Conservation (phyloP, 2,797 vertebrate genomes). For the Melanogrammus aeglefinus region DNA sequence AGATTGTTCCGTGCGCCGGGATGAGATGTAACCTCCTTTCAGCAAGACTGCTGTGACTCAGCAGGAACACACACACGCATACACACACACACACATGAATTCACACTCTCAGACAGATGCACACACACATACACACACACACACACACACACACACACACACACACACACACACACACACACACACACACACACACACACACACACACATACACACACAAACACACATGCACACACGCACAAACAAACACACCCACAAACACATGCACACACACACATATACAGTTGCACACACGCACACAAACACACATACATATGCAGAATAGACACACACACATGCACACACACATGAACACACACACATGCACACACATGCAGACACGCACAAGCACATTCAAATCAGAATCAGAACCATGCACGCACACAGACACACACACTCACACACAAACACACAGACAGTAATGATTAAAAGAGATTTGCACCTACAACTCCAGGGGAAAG, state of each 20-base stretch:
- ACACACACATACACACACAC: slow-evolving; percentile 29
- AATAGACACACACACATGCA: slow-evolving; percentile 30
- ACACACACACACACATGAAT: slow-evolving; percentile 17
- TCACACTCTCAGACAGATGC: no score
- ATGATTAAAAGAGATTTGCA: slow-evolving; percentile 39
- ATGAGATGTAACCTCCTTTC: slow-evolving; percentile 34
- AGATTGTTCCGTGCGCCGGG: slow-evolving; percentile 32
- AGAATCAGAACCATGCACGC: slow-evolving; percentile 35
- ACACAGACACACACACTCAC: slow-evolving; percentile 20
- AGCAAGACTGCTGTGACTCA: slow-evolving; percentile 62
- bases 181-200: slow-evolving; percentile 35
- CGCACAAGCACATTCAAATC: slow-evolving; percentile 32
- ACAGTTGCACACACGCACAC: slow-evolving; percentile 35
- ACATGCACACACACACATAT: slow-evolving; percentile 35
- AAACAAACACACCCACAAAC: slow-evolving; percentile 35
- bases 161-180: slow-evolving; percentile 26
- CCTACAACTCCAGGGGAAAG: slow-evolving; percentile 61
- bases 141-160: slow-evolving; percentile 28
- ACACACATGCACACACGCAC: slow-evolving; percentile 37
- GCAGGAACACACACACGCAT: slow-evolving; percentile 47
- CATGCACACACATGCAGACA: slow-evolving; percentile 36
- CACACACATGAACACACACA: slow-evolving; percentile 37
- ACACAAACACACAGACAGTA: slow-evolving; percentile 28
- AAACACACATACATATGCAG: slow-evolving; percentile 35
- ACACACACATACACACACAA: slow-evolving; percentile 35